A percentile compares a stretch with the other conserved stretches of the same genome.
Evolutionary conservation across 2,797 vertebrate genomes (phyloP).

Genomic region (Manis crassicaudata): DNA sequence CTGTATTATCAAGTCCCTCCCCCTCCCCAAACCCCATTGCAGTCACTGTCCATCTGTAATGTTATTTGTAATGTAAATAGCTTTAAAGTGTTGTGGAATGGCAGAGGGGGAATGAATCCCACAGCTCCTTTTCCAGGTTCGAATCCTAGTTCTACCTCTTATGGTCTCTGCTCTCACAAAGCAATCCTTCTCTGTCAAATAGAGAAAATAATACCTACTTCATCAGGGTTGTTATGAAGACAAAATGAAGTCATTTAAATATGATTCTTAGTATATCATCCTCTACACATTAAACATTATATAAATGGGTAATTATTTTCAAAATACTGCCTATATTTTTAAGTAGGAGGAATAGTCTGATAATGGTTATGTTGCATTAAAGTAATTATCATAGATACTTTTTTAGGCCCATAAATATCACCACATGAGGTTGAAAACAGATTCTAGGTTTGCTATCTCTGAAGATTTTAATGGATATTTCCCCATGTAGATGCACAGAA

Average conservation of each 20-base stretch:
- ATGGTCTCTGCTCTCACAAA: neutral
- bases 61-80: neutral
- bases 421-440: neutral
- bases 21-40: too few relatives aligned
- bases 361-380: neutral
- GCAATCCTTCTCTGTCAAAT: neutral
- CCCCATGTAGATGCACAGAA: neutral
- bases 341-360: neutral
- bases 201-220: neutral
- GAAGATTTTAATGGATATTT: neutral
- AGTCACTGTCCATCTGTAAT: too few relatives aligned
- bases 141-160: neutral
- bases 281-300: neutral
- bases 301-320: neutral
- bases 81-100: neutral
- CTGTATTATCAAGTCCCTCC: too few relatives aligned
- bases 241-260: neutral
- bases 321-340: neutral
- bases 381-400: neutral
- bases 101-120: fast-evolving
- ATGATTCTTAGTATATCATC: neutral
- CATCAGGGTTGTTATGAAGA: neutral
- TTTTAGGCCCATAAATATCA: neutral
- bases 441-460: neutral
- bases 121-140: neutral